phyloP scores from a whole-genome alignment of 2,113 vertebrate species.

The Xiphophorus hellerii region DNA sequence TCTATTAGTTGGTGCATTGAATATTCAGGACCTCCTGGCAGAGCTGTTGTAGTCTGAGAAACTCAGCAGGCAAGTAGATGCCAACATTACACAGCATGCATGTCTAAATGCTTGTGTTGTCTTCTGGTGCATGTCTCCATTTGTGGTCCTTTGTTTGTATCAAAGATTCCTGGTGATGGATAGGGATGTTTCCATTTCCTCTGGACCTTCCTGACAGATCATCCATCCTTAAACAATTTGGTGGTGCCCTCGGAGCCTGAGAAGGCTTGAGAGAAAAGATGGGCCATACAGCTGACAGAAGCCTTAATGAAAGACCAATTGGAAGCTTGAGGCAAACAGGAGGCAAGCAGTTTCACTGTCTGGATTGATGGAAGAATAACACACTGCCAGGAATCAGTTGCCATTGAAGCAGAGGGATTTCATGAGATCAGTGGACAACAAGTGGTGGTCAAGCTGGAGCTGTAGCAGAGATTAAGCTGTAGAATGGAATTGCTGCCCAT shows the following conservation, averaged over 20 bases:
- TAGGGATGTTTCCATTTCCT: conserved; percentile 81
- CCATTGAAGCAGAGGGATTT: conserved; percentile 38
- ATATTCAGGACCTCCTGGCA: conserved; percentile 31
- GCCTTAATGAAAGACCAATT: conserved; percentile 79
- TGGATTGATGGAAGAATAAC: conserved; percentile 62
- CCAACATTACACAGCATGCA: conserved; percentile 18
- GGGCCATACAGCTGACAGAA: conserved; percentile 70
- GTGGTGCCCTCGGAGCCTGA: conserved; percentile 66
- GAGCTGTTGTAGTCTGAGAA: conserved; percentile 35
- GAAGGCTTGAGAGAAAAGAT: conserved; percentile 57
- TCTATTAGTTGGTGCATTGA: conserved; percentile 29
- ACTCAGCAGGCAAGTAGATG: conserved; percentile 37
- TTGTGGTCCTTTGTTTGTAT: conserved; percentile 38
- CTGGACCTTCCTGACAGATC: conserved; percentile 77
- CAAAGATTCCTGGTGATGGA: conserved; percentile 76
- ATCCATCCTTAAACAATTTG: conserved; percentile 84
- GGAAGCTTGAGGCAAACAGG: conserved; percentile 54
- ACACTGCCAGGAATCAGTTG: conserved; percentile 44
- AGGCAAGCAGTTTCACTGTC: conserved; percentile 48
- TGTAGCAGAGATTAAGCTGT: conserved; percentile 25
- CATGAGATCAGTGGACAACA: conserved; percentile 56
- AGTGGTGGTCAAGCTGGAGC: conserved; percentile 34
- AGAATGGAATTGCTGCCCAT: conserved; percentile 31
- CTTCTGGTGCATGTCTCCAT: conserved; percentile 43
- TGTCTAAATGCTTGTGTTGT: conserved; percentile 43